Evolutionary conservation across 2,113 vertebrate species (phyloP).

Genomic region (Erpornis zantholeuca): DNA sequence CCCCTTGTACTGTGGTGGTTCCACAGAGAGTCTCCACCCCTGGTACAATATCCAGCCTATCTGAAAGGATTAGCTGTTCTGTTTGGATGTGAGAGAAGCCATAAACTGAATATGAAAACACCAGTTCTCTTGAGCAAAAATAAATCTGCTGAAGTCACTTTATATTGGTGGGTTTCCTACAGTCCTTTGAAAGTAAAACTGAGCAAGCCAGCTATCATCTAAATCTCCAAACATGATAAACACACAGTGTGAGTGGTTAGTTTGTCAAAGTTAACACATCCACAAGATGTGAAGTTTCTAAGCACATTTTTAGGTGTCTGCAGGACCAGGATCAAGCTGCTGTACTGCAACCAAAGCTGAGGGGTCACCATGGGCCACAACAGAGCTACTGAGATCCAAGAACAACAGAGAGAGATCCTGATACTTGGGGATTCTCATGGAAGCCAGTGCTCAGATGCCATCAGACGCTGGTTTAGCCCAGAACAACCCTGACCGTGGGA

Average conservation of each 20-base stretch:
- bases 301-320: not conserved
- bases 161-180: not conserved
- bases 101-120: not conserved
- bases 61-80: not conserved
- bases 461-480: not conserved
- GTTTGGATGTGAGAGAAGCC: not conserved
- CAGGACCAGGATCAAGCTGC: not conserved
- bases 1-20: not conserved
- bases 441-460: not conserved
- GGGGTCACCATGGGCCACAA: not conserved
- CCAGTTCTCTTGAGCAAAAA: not conserved
- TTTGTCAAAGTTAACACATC: not conserved
- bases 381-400: not conserved
- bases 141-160: not conserved
- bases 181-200: not conserved
- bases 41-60: not conserved
- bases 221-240: not conserved
- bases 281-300: not conserved
- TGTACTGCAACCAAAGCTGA: not conserved
- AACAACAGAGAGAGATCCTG: not conserved
- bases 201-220: not conserved
- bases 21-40: not conserved
- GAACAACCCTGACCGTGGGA: not conserved
- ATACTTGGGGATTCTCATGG: not conserved
- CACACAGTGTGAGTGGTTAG: not conserved